Conservation (phyloP, 2,888 invertebrate genomes). For the Resseliella maxima region DNA sequence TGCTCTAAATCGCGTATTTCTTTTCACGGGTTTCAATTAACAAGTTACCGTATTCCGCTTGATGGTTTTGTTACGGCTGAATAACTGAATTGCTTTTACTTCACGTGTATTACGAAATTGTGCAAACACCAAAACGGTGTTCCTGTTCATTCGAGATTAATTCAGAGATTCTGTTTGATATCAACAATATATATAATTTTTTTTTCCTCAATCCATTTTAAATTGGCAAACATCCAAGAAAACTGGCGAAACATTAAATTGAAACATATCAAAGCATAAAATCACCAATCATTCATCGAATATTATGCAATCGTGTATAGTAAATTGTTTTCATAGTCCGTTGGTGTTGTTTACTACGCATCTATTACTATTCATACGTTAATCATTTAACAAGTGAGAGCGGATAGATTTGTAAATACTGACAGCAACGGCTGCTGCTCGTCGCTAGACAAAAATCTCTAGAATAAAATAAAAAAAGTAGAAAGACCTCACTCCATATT, state of each 20-base stretch:
- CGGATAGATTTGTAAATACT: slow-evolving; percentile 10
- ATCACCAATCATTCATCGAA: neutral
- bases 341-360: slow-evolving; percentile 14
- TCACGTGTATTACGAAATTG: slow-evolving; percentile 31
- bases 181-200: too few relatives aligned
- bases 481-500: neutral
- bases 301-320: neutral
- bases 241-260: neutral
- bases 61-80: neutral
- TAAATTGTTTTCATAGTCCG: neutral
- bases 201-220: neutral
- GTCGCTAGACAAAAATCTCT: neutral
- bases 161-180: neutral
- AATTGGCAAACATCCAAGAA: neutral
- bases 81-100: neutral
- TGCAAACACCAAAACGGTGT: slow-evolving; percentile 18
- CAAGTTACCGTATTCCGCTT: neutral
- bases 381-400: slow-evolving; percentile 24
- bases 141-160: neutral
- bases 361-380: neutral
- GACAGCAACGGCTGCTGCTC: neutral
- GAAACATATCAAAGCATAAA: neutral
- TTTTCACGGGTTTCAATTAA: slow-evolving; percentile 22
- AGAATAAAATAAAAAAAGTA: neutral
- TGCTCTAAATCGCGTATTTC: neutral